Evolutionary conservation across 2,888 invertebrate species (phyloP), one percentile per base, ranked within the genome.

Genomic region (Ectemnius lituratus): DNA sequence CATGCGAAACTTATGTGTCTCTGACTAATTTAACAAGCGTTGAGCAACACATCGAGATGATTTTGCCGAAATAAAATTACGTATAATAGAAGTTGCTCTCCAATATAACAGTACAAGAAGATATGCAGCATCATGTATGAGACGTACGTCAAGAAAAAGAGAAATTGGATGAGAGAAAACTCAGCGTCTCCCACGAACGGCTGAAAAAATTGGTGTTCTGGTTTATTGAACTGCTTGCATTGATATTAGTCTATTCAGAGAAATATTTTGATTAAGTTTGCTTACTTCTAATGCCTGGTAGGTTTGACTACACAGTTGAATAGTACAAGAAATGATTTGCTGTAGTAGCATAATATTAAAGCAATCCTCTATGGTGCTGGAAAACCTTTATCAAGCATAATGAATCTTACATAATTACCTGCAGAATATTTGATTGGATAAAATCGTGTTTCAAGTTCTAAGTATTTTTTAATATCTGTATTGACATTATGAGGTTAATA

Each of bases 291-390:
- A 73, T 13, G 78, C 79, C 61, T 85, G 84, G 63, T 85, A 85
- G 58, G 81, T 82, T 70, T 88, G 88, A 46, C 85, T 80, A 64
- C 88, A 88, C 37, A 88, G 74, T 46, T 84, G 84, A 6, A 85
- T 52, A 11, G 84, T 80, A 49, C 84, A 86, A 4, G 78, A 78
- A 4, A 86, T 16, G 75, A 85, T 84, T 47, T 87, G 86, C 4
- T 75, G 63, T 28, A 88, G 76, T 14, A 88, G 77, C 82, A 88
- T 84, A 69, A 67, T 27, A 65, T 84, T 87, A 74, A 87, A 88
- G 20, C 78, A 81, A 4, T 79, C 67, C 56, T 88, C 86, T 37
- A 87, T 85, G 27, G 70, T 79, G 60, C 70, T 66, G 14, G 78
- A 79, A 60, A 82, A 85, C 67, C 87, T 87, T 77, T 8, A 0